Conservation (phyloP, 37 sponge, comb jelly and placozoan species). For the Hexactinellida sp. region DNA sequence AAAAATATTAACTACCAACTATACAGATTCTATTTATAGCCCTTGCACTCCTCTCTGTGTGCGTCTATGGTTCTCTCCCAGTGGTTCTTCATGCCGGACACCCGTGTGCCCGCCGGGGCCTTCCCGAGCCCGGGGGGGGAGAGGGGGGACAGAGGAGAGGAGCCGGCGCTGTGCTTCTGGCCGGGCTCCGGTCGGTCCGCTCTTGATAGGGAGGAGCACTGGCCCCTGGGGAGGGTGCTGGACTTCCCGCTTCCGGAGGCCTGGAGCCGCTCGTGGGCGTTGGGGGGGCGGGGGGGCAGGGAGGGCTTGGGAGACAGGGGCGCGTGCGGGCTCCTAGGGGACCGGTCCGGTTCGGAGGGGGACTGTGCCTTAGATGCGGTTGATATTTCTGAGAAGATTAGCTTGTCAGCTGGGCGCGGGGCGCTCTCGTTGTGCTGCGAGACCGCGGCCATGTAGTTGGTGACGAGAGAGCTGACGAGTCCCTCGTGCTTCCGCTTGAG, state of each 20-base stretch:
- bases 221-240: background rate
- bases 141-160: background rate
- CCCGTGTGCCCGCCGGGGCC: background rate
- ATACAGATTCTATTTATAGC: background rate
- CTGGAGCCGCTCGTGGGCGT: background rate
- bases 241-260: background rate
- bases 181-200: background rate
- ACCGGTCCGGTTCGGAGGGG: background rate
- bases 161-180: background rate
- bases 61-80: background rate
- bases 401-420: no score
- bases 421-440: background rate
- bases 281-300: background rate
- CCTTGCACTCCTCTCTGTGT: background rate
- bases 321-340: background rate
- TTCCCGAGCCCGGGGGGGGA: background rate
- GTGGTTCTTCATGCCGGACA: background rate
- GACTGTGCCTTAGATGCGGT: background rate
- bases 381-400: no score
- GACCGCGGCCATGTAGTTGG: background rate
- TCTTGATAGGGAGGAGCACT: background rate
- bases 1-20: background rate
- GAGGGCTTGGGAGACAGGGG: background rate
- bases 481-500: conserved; percentile 13
- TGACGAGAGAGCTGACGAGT: background rate